These are phyloP conservation scores for Sinelater perroti DNA, from an alignment of 2,888 invertebrate species.

Conservation along the genomic window DNA sequence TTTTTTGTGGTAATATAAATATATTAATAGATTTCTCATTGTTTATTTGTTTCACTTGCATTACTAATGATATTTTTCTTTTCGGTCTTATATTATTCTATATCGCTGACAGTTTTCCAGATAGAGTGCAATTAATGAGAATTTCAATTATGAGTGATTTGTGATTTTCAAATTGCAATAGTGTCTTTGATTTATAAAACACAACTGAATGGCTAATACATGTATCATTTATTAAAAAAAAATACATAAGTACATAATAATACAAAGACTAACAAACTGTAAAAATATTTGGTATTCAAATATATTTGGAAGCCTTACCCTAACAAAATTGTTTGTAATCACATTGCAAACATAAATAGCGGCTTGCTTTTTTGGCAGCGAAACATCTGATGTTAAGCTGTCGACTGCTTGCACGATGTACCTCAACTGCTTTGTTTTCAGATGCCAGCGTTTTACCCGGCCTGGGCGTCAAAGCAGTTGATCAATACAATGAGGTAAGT, in stretches of 20 bases:
- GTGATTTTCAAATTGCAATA: too few species aligned
- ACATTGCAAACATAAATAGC: too few species aligned
- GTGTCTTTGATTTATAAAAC: background rate
- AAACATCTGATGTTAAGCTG: background rate
- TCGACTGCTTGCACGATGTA: background rate
- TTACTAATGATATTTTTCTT: too few species aligned
- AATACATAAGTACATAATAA: conserved; percentile 22
- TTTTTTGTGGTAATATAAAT: too few species aligned
- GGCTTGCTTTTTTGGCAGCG: background rate
- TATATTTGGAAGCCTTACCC: conserved; percentile 4
- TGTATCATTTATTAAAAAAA: conserved; percentile 11
- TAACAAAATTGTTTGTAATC: background rate
- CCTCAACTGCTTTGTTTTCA: conserved; percentile 26
- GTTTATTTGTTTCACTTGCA: too few species aligned
- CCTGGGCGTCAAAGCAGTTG: conserved; percentile 31
- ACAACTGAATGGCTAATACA: background rate
- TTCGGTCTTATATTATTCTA: too few species aligned
- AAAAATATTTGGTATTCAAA: conserved; percentile 26
- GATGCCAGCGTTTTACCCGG: conserved; percentile 29
- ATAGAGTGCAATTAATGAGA: too few species aligned
- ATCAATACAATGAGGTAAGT: conserved; percentile 40
- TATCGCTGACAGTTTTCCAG: too few species aligned
- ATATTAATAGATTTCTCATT: too few species aligned
- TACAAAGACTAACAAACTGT: conserved; percentile 16
- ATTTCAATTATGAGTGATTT: too few species aligned